Evolutionary conservation across 2,888 invertebrate genomes (phyloP).

Genomic region (Microctonus aethiopoides): DNA sequence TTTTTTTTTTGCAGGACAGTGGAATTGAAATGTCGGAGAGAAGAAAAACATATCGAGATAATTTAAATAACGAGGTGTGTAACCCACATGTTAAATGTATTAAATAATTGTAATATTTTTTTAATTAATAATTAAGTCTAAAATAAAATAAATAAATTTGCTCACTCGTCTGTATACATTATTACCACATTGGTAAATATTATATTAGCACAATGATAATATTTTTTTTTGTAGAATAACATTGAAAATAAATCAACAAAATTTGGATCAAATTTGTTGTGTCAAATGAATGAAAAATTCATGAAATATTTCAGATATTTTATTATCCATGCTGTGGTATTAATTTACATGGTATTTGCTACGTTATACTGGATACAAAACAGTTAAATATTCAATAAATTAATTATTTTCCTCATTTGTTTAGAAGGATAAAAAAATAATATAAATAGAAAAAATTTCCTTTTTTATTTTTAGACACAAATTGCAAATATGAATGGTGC

Average conservation of each 20-base stretch:
- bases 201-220: too few species aligned
- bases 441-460: not conserved
- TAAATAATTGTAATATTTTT: too few species aligned
- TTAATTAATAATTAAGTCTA: too few species aligned
- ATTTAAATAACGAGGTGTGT: slow-evolving; percentile 8
- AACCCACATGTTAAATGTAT: not conserved
- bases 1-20: not conserved
- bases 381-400: slow-evolving; percentile 42
- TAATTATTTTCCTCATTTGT: slow-evolving; percentile 10
- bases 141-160: too few species aligned
- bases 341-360: slow-evolving; percentile 56
- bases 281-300: slow-evolving; percentile 39
- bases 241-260: slow-evolving; percentile 10
- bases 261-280: slow-evolving; percentile 35
- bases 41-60: slow-evolving; percentile 4
- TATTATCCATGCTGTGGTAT: slow-evolving; percentile 47
- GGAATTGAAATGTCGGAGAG: not conserved
- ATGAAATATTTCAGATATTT: slow-evolving; percentile 40
- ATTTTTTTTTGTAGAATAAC: not conserved
- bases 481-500: slow-evolving; percentile 67
- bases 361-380: slow-evolving; percentile 53
- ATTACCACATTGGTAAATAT: too few species aligned
- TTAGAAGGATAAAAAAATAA: not conserved
- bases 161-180: too few species aligned
- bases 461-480: slow-evolving; percentile 40